Conservation (phyloP, 1,140 invertebrate species). For the Cotesia chilonis region DNA sequence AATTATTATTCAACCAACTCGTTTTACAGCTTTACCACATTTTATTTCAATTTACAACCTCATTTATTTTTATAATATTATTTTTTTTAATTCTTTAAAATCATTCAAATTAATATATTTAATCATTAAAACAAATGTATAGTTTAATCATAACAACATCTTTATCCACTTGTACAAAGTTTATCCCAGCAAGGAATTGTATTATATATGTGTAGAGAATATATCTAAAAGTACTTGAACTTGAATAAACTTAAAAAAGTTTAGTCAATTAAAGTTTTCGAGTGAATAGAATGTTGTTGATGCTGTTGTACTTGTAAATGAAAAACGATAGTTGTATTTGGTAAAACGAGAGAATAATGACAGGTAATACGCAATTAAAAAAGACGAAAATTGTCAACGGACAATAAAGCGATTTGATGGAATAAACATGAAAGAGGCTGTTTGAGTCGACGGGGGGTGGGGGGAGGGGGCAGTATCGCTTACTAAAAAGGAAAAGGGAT, state of each 20-base stretch:
- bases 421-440: background rate
- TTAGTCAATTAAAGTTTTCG: slow-evolving; percentile 66
- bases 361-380: background rate
- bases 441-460: background rate
- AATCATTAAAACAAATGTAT: no score
- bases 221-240: no score
- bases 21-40: background rate
- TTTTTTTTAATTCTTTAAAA: background rate
- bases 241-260: slow-evolving; percentile 59
- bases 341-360: no score
- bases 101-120: background rate
- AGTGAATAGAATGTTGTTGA: slow-evolving; percentile 2
- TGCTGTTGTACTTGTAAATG: no score
- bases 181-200: no score
- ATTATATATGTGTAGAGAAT: no score
- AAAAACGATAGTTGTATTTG: no score
- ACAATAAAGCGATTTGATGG: background rate
- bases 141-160: no score
- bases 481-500: slow-evolving; percentile 46
- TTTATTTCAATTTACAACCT: background rate
- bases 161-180: background rate
- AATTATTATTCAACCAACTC: no score
- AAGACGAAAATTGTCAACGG: background rate
- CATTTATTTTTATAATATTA: background rate
- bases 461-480: slow-evolving; percentile 49